A percentile compares a stretch with the other conserved stretches of the same genome.
Conservation (phyloP, 2,797 vertebrate genomes). For the Protosalanx chinensis region DNA sequence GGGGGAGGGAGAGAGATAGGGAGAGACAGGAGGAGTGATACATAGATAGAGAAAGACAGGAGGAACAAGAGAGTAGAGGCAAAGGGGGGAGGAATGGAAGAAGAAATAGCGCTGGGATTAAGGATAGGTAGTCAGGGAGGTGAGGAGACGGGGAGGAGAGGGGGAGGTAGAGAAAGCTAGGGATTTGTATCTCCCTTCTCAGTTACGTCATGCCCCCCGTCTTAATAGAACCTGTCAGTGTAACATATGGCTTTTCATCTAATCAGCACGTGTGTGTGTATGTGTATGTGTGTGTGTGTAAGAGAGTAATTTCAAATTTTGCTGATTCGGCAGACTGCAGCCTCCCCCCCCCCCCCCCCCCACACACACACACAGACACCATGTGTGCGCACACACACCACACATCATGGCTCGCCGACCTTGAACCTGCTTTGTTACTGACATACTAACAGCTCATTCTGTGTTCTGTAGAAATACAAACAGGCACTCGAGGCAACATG, state of each 20-base stretch:
- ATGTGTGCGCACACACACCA: too few relatives aligned
- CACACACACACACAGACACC: too few relatives aligned
- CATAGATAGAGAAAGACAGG: background rate
- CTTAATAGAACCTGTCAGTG: constrained; percentile 39
- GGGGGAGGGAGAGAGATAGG: background rate
- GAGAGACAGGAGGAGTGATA: too few relatives aligned
- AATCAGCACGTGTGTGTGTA: constrained; percentile 41
- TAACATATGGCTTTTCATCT: constrained; percentile 48
- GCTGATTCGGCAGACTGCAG: constrained; percentile 35
- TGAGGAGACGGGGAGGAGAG: background rate
- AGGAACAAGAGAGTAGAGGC: background rate
- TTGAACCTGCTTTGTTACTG: background rate
- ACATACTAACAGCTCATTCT: background rate
- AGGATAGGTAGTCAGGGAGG: background rate
- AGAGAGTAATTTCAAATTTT: constrained; percentile 22
- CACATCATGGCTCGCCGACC: constrained; percentile 20
- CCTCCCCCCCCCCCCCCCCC: background rate
- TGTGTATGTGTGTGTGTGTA: constrained; percentile 2
- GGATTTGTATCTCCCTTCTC: constrained; percentile 2
- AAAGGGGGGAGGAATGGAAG: background rate
- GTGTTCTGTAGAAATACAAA: background rate
- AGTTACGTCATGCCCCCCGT: constrained; percentile 12
- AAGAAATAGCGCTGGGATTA: background rate
- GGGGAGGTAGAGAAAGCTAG: background rate
- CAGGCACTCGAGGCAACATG: background rate